A percentile compares a stretch with the other conserved stretches of the same genome.
Evolutionary conservation across 1,140 invertebrate species (phyloP).

Genomic region (Lasioglossum baleicum): DNA sequence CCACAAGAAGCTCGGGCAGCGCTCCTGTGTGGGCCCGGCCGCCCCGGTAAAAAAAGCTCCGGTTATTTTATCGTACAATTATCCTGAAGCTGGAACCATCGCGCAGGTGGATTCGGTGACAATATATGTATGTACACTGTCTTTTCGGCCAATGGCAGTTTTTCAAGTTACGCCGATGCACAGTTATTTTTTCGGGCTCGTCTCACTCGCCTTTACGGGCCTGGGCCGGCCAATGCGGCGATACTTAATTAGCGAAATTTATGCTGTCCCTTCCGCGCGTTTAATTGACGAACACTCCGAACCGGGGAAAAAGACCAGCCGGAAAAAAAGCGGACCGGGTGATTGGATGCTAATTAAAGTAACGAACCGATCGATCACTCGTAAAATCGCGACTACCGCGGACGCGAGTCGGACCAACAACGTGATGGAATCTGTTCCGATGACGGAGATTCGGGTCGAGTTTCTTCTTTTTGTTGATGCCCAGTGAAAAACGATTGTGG

Average conservation of each 20-base stretch:
- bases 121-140: slow-evolving; percentile 30
- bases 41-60: slow-evolving; percentile 50
- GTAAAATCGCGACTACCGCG: background rate
- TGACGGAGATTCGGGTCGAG: background rate
- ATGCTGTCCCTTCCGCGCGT: background rate
- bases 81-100: slow-evolving; percentile 18
- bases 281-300: background rate
- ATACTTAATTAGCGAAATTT: slow-evolving; percentile 43
- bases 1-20: slow-evolving; percentile 9
- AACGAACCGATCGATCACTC: background rate
- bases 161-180: background rate
- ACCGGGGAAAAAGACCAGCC: background rate
- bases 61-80: slow-evolving; percentile 56
- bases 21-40: slow-evolving; percentile 56
- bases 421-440: background rate
- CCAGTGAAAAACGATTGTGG: too few relatives aligned
- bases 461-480: background rate
- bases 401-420: background rate
- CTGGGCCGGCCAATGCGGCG: slow-evolving; percentile 7
- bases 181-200: background rate
- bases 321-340: background rate
- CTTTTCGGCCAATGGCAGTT: background rate
- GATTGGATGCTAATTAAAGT: slow-evolving; percentile 23
- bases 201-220: background rate
- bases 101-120: slow-evolving; percentile 42